These are phyloP conservation scores for Chromoteleia sp. DNA, from an alignment of 2,888 invertebrate species.

Conservation along the genomic window DNA sequence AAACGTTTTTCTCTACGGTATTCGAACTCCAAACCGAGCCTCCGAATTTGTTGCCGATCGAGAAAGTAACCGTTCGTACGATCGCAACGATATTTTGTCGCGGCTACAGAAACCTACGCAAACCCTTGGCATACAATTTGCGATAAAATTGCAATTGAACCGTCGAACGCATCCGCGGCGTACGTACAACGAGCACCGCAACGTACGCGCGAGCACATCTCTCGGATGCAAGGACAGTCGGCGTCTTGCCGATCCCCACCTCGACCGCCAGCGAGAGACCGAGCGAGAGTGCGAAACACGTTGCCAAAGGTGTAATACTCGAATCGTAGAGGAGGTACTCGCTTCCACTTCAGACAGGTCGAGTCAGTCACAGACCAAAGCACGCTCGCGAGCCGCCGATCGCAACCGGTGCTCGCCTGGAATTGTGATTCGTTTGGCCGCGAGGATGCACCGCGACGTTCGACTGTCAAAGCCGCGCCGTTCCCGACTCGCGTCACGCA, in stretches of 20 bases:
- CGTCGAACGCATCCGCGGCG: slow-evolving; percentile 12
- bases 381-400: slow-evolving; percentile 70
- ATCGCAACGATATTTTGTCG: slow-evolving; percentile 17
- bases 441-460: slow-evolving; percentile 63
- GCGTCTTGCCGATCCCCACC: slow-evolving; percentile 69
- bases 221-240: slow-evolving; percentile 63
- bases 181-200: slow-evolving; percentile 18
- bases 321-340: slow-evolving; percentile 74
- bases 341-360: slow-evolving; percentile 74
- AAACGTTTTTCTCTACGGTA: background rate
- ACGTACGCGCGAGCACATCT: slow-evolving; percentile 42
- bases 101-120: slow-evolving; percentile 46
- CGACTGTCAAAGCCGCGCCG: slow-evolving; percentile 51
- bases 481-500: slow-evolving; percentile 39
- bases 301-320: slow-evolving; percentile 78
- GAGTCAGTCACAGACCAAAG: slow-evolving; percentile 76
- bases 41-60: slow-evolving; percentile 16
- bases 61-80: slow-evolving; percentile 9
- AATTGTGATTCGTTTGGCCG: slow-evolving; percentile 28
- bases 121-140: slow-evolving; percentile 61
- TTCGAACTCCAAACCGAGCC: background rate
- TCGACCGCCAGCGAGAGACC: slow-evolving; percentile 66
- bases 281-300: slow-evolving; percentile 78
- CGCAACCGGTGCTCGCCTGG: slow-evolving; percentile 44
- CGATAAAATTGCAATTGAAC: slow-evolving; percentile 50